phyloP scores from a whole-genome alignment of 2,888 invertebrate species.

The Hyppa rectilinea region DNA sequence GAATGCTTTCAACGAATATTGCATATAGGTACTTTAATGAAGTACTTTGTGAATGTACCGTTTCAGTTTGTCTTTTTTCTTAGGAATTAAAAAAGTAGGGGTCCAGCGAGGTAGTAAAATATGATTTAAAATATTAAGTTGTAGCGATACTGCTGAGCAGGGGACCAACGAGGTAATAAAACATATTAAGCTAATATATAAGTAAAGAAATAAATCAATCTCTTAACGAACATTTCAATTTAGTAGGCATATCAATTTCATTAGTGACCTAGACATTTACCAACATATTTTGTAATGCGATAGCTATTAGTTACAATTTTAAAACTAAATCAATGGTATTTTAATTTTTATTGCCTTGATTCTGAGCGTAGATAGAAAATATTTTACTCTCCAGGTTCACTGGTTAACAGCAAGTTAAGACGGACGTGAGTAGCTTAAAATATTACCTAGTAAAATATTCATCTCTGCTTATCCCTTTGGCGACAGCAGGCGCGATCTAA shows the following conservation, averaged over 20 bases:
- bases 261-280: not conserved
- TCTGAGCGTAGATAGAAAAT: not conserved
- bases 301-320: too few relatives aligned
- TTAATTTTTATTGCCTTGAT: not conserved
- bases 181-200: too few relatives aligned
- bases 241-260: not conserved
- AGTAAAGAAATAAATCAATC: not conserved
- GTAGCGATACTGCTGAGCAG: too few relatives aligned
- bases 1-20: not conserved
- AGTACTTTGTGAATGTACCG: not conserved
- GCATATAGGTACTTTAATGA: not conserved
- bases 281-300: not conserved
- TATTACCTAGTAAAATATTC: too few relatives aligned
- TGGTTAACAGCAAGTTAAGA: too few relatives aligned
- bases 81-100: too few relatives aligned
- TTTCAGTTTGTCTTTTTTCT: not conserved
- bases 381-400: too few relatives aligned
- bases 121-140: too few relatives aligned
- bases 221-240: not conserved
- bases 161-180: too few relatives aligned
- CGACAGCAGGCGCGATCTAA: too few relatives aligned
- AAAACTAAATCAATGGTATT: not conserved
- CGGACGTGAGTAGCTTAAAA: too few relatives aligned
- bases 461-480: not conserved
- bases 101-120: too few relatives aligned